These are phyloP conservation scores for Mesaphorura yosii DNA, from an alignment of 1,140 invertebrate genomes.

Conservation along the genomic window DNA sequence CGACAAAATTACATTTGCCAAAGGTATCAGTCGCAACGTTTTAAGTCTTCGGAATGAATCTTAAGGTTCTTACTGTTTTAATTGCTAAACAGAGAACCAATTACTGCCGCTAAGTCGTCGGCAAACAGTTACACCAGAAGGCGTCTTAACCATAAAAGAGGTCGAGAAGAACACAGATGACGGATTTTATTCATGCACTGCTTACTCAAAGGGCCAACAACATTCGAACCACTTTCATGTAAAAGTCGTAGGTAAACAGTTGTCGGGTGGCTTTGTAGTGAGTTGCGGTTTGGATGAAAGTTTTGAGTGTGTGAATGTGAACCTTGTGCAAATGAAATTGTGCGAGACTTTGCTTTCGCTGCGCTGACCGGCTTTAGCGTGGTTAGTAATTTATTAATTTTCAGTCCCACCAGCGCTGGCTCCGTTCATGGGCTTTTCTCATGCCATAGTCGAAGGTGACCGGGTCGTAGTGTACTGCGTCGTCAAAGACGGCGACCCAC, in stretches of 20 bases:
- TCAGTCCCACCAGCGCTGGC: no score
- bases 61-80: not conserved
- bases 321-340: no score
- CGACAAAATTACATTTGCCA: slow-evolving; percentile 40
- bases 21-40: no score
- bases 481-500: slow-evolving; percentile 54
- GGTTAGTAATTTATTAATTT: no score
- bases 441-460: slow-evolving; percentile 42
- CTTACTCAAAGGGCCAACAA: slow-evolving; percentile 41
- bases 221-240: slow-evolving; percentile 38
- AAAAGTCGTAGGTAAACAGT: slow-evolving; percentile 41
- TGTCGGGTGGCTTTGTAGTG: no score
- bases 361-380: not conserved
- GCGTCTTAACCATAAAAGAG: slow-evolving; percentile 52
- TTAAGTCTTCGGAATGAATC: no score
- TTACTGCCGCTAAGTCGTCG: slow-evolving; percentile 39
- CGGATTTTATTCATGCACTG: slow-evolving; percentile 43
- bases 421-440: no score
- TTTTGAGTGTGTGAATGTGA: not conserved
- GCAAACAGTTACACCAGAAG: slow-evolving; percentile 45
- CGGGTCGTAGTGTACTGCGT: slow-evolving; percentile 53
- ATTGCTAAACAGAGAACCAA: slow-evolving; percentile 51
- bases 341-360: not conserved
- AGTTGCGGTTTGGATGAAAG: not conserved
- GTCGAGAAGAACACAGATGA: slow-evolving; percentile 44